Evolutionary conservation across 1,140 invertebrate genomes (phyloP).

Genomic region (Antheraea mylitta): DNA sequence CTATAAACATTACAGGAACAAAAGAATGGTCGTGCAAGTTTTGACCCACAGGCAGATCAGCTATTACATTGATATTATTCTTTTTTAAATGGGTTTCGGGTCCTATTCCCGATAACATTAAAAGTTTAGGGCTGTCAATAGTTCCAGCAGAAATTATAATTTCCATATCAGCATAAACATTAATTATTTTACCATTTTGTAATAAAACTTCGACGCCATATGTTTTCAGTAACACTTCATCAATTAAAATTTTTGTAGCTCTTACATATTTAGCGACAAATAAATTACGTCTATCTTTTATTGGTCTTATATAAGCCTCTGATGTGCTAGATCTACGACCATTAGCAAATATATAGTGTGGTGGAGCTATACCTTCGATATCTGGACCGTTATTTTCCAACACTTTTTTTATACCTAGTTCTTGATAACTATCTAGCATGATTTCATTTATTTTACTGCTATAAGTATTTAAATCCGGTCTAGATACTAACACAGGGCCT

Average conservation of each 20-base stretch:
- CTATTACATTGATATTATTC: slow-evolving; percentile 77
- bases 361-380: slow-evolving; percentile 41
- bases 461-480: slow-evolving; percentile 39
- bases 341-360: slow-evolving; percentile 80
- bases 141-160: slow-evolving; percentile 86
- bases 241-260: slow-evolving; percentile 81
- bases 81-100: slow-evolving; percentile 79
- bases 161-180: slow-evolving; percentile 64
- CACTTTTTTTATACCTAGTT: slow-evolving; percentile 53
- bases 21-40: slow-evolving; percentile 84
- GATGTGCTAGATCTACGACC: slow-evolving; percentile 82
- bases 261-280: slow-evolving; percentile 51
- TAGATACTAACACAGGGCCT: slow-evolving; percentile 53
- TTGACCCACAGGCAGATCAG: slow-evolving; percentile 84
- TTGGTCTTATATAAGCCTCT: slow-evolving; percentile 80
- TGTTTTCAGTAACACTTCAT: slow-evolving; percentile 80
- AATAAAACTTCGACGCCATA: slow-evolving; percentile 81
- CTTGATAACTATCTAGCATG: slow-evolving; percentile 46
- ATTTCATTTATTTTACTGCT: slow-evolving; percentile 41
- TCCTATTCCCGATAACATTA: slow-evolving; percentile 86
- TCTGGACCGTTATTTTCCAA: slow-evolving; percentile 59
- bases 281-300: slow-evolving; percentile 79
- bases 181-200: slow-evolving; percentile 64
- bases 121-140: slow-evolving; percentile 82
- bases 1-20: slow-evolving; percentile 43